Evolutionary conservation across 2,113 vertebrate genomes (phyloP).

Genomic region (Chauna torquata): DNA sequence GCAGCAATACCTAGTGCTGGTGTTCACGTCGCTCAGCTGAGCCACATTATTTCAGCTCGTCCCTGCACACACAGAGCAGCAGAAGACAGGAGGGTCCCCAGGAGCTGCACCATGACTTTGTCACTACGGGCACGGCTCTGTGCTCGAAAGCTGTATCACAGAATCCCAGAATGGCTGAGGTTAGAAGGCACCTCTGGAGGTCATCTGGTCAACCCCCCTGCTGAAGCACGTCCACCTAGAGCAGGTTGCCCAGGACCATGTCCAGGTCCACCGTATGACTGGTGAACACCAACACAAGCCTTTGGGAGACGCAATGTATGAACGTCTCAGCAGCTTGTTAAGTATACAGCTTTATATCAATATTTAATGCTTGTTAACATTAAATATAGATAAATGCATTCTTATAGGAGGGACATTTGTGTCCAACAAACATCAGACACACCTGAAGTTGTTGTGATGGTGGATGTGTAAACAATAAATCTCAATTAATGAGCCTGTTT

Average conservation of each 20-base stretch:
- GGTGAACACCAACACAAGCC: neutral
- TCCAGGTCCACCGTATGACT: neutral
- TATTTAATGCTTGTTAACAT: neutral
- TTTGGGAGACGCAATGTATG: neutral
- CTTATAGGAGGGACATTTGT: neutral
- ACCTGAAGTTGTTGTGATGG: neutral
- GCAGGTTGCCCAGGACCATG: neutral
- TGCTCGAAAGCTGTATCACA: neutral
- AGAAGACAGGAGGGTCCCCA: neutral
- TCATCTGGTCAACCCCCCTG: no score
- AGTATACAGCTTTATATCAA: neutral
- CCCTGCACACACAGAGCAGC: neutral
- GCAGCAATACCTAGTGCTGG: neutral
- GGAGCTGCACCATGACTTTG: neutral
- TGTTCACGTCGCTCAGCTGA: neutral
- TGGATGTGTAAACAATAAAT: neutral
- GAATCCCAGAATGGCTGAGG: neutral
- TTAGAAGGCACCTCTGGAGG: neutral
- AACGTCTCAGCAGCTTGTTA: neutral
- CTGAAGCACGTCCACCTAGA: neutral
- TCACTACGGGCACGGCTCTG: neutral
- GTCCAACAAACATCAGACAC: neutral
- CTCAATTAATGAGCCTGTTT: neutral
- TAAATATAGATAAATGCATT: neutral
- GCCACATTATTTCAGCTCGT: rapidly evolving